phyloP scores from a whole-genome alignment of 2,113 vertebrate genomes.

The Hylia prasina region DNA sequence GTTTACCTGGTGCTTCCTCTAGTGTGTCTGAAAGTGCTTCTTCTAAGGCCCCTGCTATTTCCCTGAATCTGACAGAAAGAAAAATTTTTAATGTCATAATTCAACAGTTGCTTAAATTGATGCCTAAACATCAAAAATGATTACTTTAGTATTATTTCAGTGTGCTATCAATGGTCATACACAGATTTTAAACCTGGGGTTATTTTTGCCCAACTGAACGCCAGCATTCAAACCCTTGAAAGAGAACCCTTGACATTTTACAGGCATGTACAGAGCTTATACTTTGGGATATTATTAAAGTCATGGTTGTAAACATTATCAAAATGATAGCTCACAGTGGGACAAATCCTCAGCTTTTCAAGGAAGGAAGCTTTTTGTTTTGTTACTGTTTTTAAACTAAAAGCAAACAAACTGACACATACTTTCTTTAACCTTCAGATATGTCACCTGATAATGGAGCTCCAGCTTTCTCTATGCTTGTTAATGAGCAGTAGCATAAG shows the following conservation, averaged over 20 bases:
- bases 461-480: not conserved
- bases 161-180: not conserved
- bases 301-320: not conserved
- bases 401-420: not conserved
- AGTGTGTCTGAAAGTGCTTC: constrained; percentile 80
- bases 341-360: not conserved
- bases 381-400: not conserved
- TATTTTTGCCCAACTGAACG: not conserved
- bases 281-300: not conserved
- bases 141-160: not conserved
- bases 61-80: constrained; percentile 82
- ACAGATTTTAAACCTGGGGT: not conserved
- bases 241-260: not conserved
- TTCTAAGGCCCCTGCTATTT: constrained; percentile 90
- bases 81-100: not conserved
- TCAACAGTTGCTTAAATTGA: not conserved
- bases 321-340: not conserved
- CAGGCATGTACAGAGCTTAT: not conserved
- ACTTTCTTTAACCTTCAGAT: not conserved
- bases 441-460: not conserved
- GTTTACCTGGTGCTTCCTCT: constrained; percentile 85
- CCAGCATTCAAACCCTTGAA: not conserved
- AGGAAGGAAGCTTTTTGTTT: not conserved
- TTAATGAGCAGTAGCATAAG: not conserved
- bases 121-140: not conserved